Conservation (phyloP, 2,797 vertebrate species). For the Psittacula derbiana region DNA sequence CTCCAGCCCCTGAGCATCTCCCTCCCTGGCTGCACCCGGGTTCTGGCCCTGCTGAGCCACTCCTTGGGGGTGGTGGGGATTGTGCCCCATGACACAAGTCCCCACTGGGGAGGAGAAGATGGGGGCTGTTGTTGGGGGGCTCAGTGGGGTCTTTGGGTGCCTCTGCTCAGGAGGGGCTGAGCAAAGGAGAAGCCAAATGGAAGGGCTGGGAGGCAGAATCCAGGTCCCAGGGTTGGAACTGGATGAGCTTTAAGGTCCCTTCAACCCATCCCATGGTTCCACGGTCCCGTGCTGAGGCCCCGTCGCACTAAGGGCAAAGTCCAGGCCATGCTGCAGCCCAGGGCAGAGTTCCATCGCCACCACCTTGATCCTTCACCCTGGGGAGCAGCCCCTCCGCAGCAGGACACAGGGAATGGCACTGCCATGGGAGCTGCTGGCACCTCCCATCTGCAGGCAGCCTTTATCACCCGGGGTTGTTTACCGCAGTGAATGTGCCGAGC, state of each 20-base stretch:
- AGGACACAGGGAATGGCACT: rapidly evolving
- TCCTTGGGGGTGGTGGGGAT: not conserved
- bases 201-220: not conserved
- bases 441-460: rapidly evolving
- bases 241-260: not conserved
- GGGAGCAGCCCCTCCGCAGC: rapidly evolving
- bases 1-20: not conserved
- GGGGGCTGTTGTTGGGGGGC: not conserved
- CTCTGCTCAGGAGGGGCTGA: not conserved
- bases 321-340: rapidly evolving
- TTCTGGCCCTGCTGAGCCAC: not conserved
- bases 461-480: not conserved
- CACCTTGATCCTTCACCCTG: rapidly evolving
- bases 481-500: not conserved
- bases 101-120: too few relatives aligned
- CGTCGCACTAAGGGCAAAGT: not conserved
- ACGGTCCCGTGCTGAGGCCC: not conserved
- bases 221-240: not conserved
- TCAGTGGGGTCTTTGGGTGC: not conserved
- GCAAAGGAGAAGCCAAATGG: not conserved
- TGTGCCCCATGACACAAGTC: not conserved
- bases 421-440: rapidly evolving
- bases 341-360: not conserved
- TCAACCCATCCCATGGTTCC: not conserved
- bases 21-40: not conserved